Conservation (phyloP, 2,888 invertebrate species). For the Tupiocoris notatus region DNA sequence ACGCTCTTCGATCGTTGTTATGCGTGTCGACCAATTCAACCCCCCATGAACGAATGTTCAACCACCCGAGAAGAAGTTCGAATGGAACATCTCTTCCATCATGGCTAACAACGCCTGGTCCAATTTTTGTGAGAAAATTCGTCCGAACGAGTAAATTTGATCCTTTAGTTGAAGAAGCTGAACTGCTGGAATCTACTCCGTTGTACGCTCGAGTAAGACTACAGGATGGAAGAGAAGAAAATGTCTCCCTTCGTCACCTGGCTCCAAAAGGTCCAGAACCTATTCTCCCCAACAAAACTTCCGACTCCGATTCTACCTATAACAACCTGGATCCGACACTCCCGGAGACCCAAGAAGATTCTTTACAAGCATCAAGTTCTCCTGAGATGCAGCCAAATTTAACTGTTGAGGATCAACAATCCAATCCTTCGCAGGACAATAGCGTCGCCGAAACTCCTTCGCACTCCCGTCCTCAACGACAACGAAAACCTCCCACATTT, state of each 20-base stretch:
- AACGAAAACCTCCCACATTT: too few species aligned
- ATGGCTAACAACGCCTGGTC: not conserved
- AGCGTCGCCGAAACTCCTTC: too few species aligned
- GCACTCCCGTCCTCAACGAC: too few species aligned
- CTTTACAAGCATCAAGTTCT: too few species aligned
- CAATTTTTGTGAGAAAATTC: not conserved
- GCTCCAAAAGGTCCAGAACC: not conserved
- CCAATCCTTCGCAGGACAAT: too few species aligned
- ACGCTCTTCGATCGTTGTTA: not conserved
- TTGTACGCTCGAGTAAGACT: not conserved
- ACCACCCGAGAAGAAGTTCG: not conserved
- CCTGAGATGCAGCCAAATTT: too few species aligned
- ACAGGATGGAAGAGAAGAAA: not conserved
- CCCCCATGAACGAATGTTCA: conserved; percentile 12
- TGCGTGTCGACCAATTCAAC: not conserved
- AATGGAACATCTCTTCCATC: not conserved
- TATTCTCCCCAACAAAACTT: too few species aligned
- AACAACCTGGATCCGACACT: too few species aligned
- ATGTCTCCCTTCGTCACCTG: not conserved
- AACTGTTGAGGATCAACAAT: too few species aligned
- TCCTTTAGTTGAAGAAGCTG: conserved; percentile 9
- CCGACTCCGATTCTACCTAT: too few species aligned
- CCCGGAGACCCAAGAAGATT: too few species aligned
- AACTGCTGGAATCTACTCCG: not conserved
- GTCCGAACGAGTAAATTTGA: not conserved